These are phyloP conservation scores for Terebella lapidaria DNA, from an alignment of 2,888 invertebrate species.

Conservation along the genomic window DNA sequence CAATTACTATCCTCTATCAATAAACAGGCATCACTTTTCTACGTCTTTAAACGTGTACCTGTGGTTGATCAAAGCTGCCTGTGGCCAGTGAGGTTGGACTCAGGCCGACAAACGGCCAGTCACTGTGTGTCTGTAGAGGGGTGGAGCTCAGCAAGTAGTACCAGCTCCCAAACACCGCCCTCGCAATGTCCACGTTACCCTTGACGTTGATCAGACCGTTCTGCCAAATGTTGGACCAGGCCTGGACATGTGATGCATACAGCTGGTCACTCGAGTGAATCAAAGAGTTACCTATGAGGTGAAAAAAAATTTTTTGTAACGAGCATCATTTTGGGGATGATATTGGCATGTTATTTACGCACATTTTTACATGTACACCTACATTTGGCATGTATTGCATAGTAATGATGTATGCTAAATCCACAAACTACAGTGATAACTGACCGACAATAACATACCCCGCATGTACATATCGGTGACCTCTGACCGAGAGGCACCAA, in stretches of 20 bases:
- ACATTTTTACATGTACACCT: too few relatives aligned
- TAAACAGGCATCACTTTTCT: too few relatives aligned
- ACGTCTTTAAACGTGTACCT: too few relatives aligned
- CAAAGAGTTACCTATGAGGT: background rate
- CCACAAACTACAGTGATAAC: too few relatives aligned
- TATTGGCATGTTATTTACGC: too few relatives aligned
- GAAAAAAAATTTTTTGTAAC: too few relatives aligned
- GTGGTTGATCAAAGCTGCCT: slow-evolving; percentile 27
- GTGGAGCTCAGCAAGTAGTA: slow-evolving; percentile 48
- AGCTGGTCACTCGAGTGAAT: background rate
- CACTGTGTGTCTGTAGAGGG: slow-evolving; percentile 30
- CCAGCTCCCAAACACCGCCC: slow-evolving; percentile 34
- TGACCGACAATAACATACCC: too few relatives aligned
- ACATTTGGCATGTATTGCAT: too few relatives aligned
- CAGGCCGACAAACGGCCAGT: slow-evolving; percentile 44
- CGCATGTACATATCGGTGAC: slow-evolving; percentile 23
- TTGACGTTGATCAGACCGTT: slow-evolving; percentile 40
- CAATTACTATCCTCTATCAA: too few relatives aligned
- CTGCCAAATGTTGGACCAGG: slow-evolving; percentile 41
- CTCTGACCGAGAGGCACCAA: slow-evolving; percentile 24
- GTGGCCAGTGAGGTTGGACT: slow-evolving; percentile 48
- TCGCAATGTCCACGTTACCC: slow-evolving; percentile 35
- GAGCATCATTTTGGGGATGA: too few relatives aligned
- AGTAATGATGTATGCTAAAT: too few relatives aligned
- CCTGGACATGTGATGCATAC: slow-evolving; percentile 27